These are phyloP conservation scores for Pycnomerus fuliginosus DNA, from an alignment of 2,888 invertebrate species.

Conservation along the genomic window DNA sequence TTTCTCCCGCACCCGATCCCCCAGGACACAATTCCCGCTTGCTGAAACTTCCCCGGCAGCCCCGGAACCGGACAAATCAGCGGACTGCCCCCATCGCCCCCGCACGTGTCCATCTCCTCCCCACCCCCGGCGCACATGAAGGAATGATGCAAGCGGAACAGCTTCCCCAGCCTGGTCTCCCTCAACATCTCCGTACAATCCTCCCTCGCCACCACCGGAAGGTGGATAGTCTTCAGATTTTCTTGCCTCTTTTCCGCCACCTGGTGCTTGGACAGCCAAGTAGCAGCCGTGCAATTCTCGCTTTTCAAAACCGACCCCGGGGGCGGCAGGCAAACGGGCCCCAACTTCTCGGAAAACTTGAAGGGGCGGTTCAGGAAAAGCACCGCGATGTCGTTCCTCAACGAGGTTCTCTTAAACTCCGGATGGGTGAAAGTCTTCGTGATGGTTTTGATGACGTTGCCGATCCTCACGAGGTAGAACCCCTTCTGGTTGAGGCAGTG, in stretches of 20 bases:
- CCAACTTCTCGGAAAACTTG: too few species aligned
- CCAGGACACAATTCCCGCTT: constrained; percentile 84
- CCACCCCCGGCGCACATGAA: constrained; percentile 82
- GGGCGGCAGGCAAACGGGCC: too few species aligned
- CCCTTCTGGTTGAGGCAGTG: too few species aligned
- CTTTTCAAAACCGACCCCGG: too few species aligned
- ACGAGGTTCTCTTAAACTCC: too few species aligned
- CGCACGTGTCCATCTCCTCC: constrained; percentile 71
- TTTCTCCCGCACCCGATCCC: constrained; percentile 79
- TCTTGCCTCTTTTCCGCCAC: neutral
- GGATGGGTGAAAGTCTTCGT: too few species aligned
- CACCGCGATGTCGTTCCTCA: too few species aligned
- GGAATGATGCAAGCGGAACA: constrained; percentile 66
- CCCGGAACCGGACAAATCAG: constrained; percentile 43
- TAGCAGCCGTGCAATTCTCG: too few species aligned
- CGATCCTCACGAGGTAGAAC: too few species aligned
- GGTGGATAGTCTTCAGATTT: constrained; percentile 65
- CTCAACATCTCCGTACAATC: constrained; percentile 64
- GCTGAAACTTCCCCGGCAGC: constrained; percentile 61
- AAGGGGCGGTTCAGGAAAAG: too few species aligned
- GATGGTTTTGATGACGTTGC: too few species aligned
- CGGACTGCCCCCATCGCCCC: constrained; percentile 39
- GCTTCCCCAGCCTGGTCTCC: constrained; percentile 63
- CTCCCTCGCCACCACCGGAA: constrained; percentile 63
- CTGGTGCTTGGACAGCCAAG: too few species aligned